phyloP scores from a whole-genome alignment of 2,797 vertebrate genomes.

The Pampus argenteus region DNA sequence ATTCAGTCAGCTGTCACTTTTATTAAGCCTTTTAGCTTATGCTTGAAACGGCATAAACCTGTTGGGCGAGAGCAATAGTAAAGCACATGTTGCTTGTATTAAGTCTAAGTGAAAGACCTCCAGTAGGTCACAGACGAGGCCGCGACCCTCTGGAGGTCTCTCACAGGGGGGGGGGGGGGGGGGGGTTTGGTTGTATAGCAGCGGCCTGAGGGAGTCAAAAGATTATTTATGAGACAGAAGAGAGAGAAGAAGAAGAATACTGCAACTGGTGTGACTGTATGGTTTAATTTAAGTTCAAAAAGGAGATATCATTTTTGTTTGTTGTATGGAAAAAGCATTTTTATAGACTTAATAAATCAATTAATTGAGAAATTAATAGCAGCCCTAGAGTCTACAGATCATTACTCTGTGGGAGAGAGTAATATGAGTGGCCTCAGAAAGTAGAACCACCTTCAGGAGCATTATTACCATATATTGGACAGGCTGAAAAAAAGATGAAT shows the following conservation, averaged over 20 bases:
- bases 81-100: not conserved
- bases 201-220: not conserved
- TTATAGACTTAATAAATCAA: no score
- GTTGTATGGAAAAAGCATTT: no score
- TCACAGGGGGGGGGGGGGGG: no score
- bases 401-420: no score
- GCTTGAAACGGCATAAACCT: slow-evolving; percentile 60
- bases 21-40: slow-evolving; percentile 8
- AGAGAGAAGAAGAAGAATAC: not conserved
- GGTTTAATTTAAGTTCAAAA: no score
- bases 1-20: slow-evolving; percentile 17
- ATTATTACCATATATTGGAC: no score
- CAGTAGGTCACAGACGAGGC: not conserved
- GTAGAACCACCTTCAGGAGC: no score
- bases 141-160: not conserved
- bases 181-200: not conserved
- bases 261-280: not conserved
- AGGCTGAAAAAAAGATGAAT: no score
- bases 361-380: no score
- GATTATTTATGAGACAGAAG: not conserved
- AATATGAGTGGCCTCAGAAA: no score
- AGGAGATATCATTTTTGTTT: no score
- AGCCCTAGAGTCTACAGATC: no score
- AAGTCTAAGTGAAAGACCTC: not conserved
- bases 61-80: slow-evolving; percentile 43